Conservation (phyloP, 1,140 invertebrate species). For the Steinernema feltiae region DNA sequence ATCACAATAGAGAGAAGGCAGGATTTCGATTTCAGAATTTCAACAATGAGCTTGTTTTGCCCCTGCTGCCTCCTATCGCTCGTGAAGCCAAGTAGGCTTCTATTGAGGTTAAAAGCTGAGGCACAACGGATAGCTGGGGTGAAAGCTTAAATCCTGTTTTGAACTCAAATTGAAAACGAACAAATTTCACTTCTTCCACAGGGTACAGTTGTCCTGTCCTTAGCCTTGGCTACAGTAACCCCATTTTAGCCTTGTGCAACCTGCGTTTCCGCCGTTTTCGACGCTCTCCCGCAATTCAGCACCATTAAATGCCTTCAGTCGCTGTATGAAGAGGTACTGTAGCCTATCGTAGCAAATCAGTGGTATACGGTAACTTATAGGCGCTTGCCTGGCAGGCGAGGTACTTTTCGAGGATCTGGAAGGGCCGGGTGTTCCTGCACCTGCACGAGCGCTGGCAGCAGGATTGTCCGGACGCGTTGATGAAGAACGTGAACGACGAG, state of each 20-base stretch:
- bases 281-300: constrained; percentile 44
- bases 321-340: constrained; percentile 22
- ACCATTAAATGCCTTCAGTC: constrained; percentile 25
- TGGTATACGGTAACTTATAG: constrained; percentile 22
- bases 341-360: not conserved
- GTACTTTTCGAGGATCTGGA: constrained; percentile 54
- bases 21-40: too few species aligned
- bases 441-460: constrained; percentile 49
- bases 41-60: too few species aligned
- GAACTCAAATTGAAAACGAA: constrained; percentile 45
- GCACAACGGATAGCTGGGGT: too few species aligned
- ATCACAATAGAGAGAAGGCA: too few species aligned
- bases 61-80: too few species aligned
- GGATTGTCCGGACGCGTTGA: constrained; percentile 45
- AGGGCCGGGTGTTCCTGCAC: constrained; percentile 53
- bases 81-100: too few species aligned
- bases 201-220: constrained; percentile 26
- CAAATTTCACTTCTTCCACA: constrained; percentile 49
- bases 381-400: constrained; percentile 47
- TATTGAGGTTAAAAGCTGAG: too few species aligned
- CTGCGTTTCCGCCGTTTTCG: constrained; percentile 53
- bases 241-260: constrained; percentile 48
- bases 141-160: too few species aligned
- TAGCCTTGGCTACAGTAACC: not conserved
- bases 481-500: constrained; percentile 46